These are phyloP conservation scores for Notothenia coriiceps DNA, from an alignment of 2,113 vertebrate genomes.

Conservation along the genomic window DNA sequence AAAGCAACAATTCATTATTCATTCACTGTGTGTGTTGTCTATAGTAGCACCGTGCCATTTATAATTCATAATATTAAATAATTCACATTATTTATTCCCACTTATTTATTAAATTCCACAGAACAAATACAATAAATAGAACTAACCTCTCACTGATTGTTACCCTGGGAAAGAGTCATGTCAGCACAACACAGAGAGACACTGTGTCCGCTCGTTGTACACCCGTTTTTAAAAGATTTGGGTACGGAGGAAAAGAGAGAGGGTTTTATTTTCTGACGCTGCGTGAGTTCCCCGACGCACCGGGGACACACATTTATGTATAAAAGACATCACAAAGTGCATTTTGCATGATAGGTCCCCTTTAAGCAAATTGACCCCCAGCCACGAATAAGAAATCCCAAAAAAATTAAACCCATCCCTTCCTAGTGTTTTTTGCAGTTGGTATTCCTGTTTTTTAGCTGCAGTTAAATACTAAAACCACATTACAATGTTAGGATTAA, in stretches of 20 bases:
- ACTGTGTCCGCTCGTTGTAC: background rate
- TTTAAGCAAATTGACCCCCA: background rate
- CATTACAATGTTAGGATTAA: too few species aligned
- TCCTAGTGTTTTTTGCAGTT: background rate
- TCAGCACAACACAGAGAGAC: conserved; percentile 29
- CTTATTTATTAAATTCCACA: conserved; percentile 69
- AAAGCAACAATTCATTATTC: conserved; percentile 52
- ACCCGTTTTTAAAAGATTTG: too few species aligned
- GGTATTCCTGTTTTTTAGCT: background rate
- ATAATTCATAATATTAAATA: conserved; percentile 69
- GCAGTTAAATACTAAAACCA: too few species aligned
- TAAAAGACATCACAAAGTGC: too few species aligned
- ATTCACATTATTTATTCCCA: conserved; percentile 70
- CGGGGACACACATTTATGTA: too few species aligned
- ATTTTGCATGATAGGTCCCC: too few species aligned
- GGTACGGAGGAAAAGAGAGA: too few species aligned
- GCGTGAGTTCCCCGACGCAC: too few species aligned
- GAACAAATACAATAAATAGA: conserved; percentile 72
- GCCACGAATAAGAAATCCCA: background rate
- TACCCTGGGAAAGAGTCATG: conserved; percentile 52
- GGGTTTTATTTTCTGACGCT: too few species aligned
- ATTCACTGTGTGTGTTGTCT: conserved; percentile 45
- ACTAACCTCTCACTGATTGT: conserved; percentile 67
- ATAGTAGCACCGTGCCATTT: conserved; percentile 44
- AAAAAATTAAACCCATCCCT: background rate